These are phyloP conservation scores for Xiphophorus couchianus DNA, from an alignment of 2,113 vertebrate genomes.

Conservation along the genomic window DNA sequence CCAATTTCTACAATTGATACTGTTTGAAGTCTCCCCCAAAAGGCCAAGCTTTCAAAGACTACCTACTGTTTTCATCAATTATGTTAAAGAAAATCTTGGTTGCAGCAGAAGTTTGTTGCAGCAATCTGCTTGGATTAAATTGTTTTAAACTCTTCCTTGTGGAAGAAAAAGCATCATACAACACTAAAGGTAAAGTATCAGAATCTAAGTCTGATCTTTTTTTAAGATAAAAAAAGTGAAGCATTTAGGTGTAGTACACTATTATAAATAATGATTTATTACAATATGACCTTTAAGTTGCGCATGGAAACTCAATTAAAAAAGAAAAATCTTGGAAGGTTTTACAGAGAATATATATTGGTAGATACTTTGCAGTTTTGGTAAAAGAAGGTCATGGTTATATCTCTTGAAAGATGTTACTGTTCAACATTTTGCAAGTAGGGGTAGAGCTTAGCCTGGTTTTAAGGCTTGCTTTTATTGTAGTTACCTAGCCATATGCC, in stretches of 20 bases:
- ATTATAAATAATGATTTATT: background rate
- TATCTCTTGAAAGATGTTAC: constrained; percentile 38
- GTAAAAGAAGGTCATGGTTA: background rate
- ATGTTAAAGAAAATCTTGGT: constrained; percentile 67
- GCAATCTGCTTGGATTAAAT: constrained; percentile 17
- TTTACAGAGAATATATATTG: background rate
- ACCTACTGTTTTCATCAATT: constrained; percentile 77
- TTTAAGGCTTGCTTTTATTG: constrained; percentile 59
- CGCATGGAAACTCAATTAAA: background rate
- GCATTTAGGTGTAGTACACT: background rate
- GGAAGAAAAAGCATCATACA: constrained; percentile 6
- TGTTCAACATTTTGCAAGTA: constrained; percentile 32
- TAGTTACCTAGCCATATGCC: constrained; percentile 37
- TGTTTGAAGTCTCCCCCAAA: constrained; percentile 74
- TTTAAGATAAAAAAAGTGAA: background rate
- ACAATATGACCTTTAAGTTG: background rate
- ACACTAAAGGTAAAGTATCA: background rate
- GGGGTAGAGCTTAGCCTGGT: constrained; percentile 53
- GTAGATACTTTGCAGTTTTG: constrained; percentile 8
- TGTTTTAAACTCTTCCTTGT: constrained; percentile 5
- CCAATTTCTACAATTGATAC: constrained; percentile 80
- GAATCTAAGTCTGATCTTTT: background rate
- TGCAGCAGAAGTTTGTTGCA: constrained; percentile 52
- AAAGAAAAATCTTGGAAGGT: background rate
- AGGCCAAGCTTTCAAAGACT: constrained; percentile 64